A percentile compares a stretch with the other conserved stretches of the same genome.
Evolutionary conservation across 2,888 invertebrate genomes (phyloP).

Genomic region (Octonoba sinensis): DNA sequence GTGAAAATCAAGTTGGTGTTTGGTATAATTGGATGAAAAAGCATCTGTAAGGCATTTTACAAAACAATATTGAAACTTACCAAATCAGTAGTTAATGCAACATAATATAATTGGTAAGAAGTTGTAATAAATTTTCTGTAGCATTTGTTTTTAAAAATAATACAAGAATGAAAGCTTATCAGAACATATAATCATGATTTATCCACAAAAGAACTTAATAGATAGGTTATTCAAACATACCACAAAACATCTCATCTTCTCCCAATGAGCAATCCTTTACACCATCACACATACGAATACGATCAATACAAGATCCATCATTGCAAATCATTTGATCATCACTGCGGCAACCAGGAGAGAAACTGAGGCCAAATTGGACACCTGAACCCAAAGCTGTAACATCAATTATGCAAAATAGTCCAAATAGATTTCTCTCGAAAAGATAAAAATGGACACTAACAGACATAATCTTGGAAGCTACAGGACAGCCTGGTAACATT

Average conservation of each 20-base stretch:
- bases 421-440: not conserved
- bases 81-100: too few relatives aligned
- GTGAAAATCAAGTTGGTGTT: too few relatives aligned
- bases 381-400: conserved; percentile 25
- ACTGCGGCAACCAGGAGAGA: conserved; percentile 49
- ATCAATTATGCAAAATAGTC: conserved; percentile 6
- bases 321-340: conserved; percentile 64
- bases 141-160: too few relatives aligned
- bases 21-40: too few relatives aligned
- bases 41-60: too few relatives aligned
- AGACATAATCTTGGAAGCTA: not conserved
- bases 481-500: not conserved
- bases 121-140: too few relatives aligned
- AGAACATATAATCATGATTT: too few relatives aligned
- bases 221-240: conserved; percentile 36
- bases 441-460: not conserved
- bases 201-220: not conserved
- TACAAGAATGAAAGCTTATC: too few relatives aligned
- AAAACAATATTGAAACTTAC: too few relatives aligned
- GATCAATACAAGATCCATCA: conserved; percentile 66
- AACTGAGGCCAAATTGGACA: conserved; percentile 4
- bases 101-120: too few relatives aligned
- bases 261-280: conserved; percentile 66
- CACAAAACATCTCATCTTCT: conserved; percentile 66
- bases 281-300: conserved; percentile 65